Evolutionary conservation across 2,113 vertebrate genomes (phyloP).

Genomic region (Sterna hirundo): DNA sequence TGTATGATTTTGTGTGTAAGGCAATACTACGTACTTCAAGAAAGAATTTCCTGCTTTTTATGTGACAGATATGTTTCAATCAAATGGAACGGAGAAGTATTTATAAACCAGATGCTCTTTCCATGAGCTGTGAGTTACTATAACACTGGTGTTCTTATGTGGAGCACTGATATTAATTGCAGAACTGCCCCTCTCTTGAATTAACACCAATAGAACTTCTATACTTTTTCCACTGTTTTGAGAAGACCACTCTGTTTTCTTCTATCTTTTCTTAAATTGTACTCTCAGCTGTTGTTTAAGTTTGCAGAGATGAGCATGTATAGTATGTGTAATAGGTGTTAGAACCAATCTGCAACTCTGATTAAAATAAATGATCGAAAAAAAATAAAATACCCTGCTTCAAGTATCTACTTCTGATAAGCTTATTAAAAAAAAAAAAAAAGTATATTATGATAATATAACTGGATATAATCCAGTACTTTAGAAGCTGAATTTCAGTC

Average conservation of each 20-base stretch:
- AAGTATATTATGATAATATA: not conserved
- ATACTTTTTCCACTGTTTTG: not conserved
- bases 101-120: slow-evolving; percentile 65
- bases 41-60: slow-evolving; percentile 27
- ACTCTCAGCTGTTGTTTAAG: slow-evolving; percentile 45
- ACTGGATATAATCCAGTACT: not conserved
- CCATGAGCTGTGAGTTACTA: slow-evolving; percentile 66
- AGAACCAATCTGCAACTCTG: slow-evolving; percentile 47
- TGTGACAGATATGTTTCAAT: slow-evolving; percentile 25
- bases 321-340: slow-evolving; percentile 6
- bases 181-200: slow-evolving; percentile 15
- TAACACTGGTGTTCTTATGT: slow-evolving; percentile 14
- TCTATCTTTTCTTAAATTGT: slow-evolving; percentile 41
- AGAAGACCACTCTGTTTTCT: slow-evolving; percentile 39
- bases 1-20: slow-evolving; percentile 1
- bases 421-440: not conserved
- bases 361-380: slow-evolving; percentile 27
- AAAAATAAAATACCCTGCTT: not conserved
- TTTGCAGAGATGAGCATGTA: slow-evolving; percentile 13
- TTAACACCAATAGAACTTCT: slow-evolving; percentile 34
- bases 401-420: slow-evolving; percentile 28
- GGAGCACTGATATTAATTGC: slow-evolving; percentile 2
- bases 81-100: slow-evolving; percentile 59
- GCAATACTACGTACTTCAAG: slow-evolving; percentile 22
- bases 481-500: not conserved